phyloP scores from a whole-genome alignment of 2,888 invertebrate genomes.

The Malthinus flaveolus region DNA sequence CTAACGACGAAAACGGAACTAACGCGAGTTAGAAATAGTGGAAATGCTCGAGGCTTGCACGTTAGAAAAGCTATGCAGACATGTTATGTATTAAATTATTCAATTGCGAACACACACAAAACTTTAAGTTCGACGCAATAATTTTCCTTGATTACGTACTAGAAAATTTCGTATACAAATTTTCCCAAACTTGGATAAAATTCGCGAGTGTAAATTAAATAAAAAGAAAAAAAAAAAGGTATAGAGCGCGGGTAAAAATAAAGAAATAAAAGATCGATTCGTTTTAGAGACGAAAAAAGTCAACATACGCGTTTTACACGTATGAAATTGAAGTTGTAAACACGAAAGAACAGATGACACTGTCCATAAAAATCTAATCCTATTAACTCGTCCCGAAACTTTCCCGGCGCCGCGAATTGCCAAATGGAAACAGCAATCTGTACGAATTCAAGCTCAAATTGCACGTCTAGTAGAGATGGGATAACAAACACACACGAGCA shows the following conservation, averaged over 20 bases:
- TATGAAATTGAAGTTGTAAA: constrained; percentile 46
- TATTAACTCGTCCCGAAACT: constrained; percentile 51
- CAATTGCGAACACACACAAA: constrained; percentile 21
- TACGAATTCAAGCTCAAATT: constrained; percentile 29
- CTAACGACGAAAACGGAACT: constrained; percentile 30
- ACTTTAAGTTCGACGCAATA: constrained; percentile 9
- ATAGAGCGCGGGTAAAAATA: too few species aligned
- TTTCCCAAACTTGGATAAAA: background rate
- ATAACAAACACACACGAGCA: background rate
- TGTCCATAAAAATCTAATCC: constrained; percentile 56
- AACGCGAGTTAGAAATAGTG: constrained; percentile 27
- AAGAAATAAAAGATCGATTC: constrained; percentile 1
- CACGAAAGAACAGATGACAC: constrained; percentile 51
- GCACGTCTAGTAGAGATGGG: constrained; percentile 24
- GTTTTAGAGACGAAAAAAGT: constrained; percentile 11
- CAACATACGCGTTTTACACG: constrained; percentile 34
- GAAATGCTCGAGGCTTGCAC: constrained; percentile 12
- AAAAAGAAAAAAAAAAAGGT: background rate
- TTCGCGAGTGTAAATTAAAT: background rate
- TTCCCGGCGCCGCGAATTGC: constrained; percentile 44
- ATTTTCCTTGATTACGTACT: constrained; percentile 17
- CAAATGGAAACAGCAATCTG: constrained; percentile 31
- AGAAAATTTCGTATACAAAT: constrained; percentile 12
- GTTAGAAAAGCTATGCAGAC: constrained; percentile 22
- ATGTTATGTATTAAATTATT: constrained; percentile 29